Evolutionary conservation across 2,797 vertebrate species (phyloP).

Genomic region (Mus caroli): DNA sequence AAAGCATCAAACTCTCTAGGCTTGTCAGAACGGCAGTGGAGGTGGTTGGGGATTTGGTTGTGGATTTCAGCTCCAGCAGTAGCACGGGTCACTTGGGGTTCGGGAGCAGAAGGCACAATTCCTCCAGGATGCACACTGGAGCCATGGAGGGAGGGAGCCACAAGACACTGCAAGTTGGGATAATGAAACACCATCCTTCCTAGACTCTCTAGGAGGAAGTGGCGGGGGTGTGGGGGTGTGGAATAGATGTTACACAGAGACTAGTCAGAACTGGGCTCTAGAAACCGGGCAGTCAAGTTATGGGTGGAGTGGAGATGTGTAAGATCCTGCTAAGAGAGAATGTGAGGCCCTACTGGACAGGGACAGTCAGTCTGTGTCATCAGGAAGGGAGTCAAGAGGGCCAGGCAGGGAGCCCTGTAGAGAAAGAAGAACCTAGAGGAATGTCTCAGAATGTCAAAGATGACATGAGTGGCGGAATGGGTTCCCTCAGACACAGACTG

Average conservation of each 20-base stretch:
- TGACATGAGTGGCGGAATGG: rapidly evolving
- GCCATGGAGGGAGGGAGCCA: rapidly evolving
- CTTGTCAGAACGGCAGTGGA: neutral
- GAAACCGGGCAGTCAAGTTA: neutral
- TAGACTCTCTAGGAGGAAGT: neutral
- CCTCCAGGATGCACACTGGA: neutral
- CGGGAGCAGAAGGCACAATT: neutral
- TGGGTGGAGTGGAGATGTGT: neutral
- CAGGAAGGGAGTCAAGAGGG: neutral
- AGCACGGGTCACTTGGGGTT: neutral
- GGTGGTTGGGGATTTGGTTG: neutral
- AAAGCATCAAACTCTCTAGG: neutral
- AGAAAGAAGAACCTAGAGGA: neutral
- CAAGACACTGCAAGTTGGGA: neutral
- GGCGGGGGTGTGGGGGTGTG: no score
- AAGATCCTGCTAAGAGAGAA: neutral
- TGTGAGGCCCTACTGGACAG: rapidly evolving
- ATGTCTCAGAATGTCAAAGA: rapidly evolving
- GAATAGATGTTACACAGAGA: neutral
- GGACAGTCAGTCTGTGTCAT: no score
- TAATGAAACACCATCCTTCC: neutral
- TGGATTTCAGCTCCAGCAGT: neutral
- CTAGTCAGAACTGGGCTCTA: neutral
- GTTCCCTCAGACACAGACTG: neutral
- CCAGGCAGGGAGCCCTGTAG: rapidly evolving